Evolutionary conservation across 2,888 invertebrate species (phyloP).

Genomic region (Caenorhabditis drosophilae): DNA sequence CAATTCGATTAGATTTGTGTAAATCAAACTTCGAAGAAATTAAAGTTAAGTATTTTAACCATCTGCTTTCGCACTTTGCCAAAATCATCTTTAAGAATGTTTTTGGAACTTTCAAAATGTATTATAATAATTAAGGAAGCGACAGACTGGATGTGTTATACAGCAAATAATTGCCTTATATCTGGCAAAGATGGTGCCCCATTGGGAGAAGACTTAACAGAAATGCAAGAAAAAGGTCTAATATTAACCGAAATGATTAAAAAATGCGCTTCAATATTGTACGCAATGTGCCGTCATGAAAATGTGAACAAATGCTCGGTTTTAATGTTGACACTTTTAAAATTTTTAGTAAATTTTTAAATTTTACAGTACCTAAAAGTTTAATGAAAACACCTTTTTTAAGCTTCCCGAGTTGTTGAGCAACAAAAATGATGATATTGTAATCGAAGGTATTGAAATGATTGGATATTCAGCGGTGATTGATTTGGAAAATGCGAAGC

Average conservation of each 20-base stretch:
- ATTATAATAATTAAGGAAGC: too few relatives aligned
- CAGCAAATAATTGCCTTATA: conserved; percentile 7
- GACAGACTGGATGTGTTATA: conserved; percentile 15
- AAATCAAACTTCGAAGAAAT: background rate
- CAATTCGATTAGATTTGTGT: conserved; percentile 15
- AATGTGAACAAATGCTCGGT: conserved; percentile 7
- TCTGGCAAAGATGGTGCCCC: background rate
- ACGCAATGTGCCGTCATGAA: conserved; percentile 18
- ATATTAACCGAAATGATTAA: conserved; percentile 8
- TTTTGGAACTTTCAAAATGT: too few relatives aligned
- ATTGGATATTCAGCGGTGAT: conserved; percentile 25
- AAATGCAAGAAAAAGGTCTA: conserved; percentile 1
- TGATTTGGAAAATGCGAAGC: conserved; percentile 22
- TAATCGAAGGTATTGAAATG: conserved; percentile 19
- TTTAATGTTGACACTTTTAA: conserved; percentile 16
- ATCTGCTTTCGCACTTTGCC: too few relatives aligned
- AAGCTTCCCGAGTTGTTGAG: conserved; percentile 19
- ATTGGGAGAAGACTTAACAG: conserved; percentile 2
- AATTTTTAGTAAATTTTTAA: conserved; percentile 5
- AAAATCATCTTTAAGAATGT: too few relatives aligned
- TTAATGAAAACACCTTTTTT: too few relatives aligned
- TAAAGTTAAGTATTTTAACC: too few relatives aligned
- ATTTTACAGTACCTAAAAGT: too few relatives aligned
- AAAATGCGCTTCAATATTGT: conserved; percentile 20
- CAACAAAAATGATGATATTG: conserved; percentile 10